A percentile compares a stretch with the other conserved stretches of the same genome.
phyloP scores from a whole-genome alignment of 64 coral and sea anemone species.

The Orbicella faveolata region DNA sequence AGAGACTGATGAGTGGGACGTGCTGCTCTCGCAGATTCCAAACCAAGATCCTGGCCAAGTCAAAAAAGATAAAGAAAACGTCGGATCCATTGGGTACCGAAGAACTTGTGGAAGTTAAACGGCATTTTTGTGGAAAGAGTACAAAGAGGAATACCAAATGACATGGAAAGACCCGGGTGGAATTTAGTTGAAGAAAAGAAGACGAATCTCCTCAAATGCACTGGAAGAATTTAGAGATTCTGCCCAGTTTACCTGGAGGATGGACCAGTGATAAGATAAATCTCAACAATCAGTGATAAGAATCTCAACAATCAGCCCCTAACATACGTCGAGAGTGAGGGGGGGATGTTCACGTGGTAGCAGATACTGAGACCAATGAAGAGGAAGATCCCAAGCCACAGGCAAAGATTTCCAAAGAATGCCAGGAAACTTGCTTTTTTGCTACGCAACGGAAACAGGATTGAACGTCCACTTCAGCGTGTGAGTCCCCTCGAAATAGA shows the following conservation, averaged over 20 bases:
- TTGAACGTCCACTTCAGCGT: not conserved
- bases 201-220: constrained; percentile 28
- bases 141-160: constrained; percentile 9
- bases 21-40: constrained; percentile 32
- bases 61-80: constrained; percentile 9
- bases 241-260: constrained; percentile 31
- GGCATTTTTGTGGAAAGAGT: constrained; percentile 44
- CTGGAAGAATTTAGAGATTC: constrained; percentile 41
- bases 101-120: constrained; percentile 43
- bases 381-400: too few relatives aligned
- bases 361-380: too few relatives aligned
- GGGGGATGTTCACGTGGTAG: too few relatives aligned
- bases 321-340: too few relatives aligned
- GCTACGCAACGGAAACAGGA: not conserved
- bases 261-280: not conserved
- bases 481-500: not conserved
- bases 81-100: constrained; percentile 40
- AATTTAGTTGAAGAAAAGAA: constrained; percentile 14
- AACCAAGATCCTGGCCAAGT: constrained; percentile 21
- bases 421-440: not conserved
- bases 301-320: too few relatives aligned
- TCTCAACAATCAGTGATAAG: too few relatives aligned
- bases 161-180: constrained; percentile 37
- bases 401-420: too few relatives aligned
- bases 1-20: constrained; percentile 62